Percentiles rank a stretch among this genome's conserved stretches.
Conservation (phyloP, 23 tunicate genomes). For the Aplidium turbinatum region DNA sequence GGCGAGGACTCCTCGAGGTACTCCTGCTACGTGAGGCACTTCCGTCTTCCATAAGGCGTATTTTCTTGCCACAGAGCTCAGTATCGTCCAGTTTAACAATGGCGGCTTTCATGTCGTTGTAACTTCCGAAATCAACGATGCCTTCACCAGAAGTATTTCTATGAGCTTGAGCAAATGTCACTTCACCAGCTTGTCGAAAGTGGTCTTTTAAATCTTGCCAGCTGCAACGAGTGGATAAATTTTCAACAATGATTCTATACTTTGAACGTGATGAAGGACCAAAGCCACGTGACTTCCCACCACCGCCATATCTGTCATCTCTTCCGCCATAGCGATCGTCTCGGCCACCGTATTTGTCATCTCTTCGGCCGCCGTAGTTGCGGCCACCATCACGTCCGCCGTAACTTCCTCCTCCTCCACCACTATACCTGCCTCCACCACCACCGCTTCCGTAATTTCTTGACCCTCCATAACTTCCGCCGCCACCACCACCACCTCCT, state of each 20-base stretch:
- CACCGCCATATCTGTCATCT: too few species aligned
- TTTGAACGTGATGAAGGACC: constrained; percentile 72
- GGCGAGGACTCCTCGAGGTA: constrained; percentile 56
- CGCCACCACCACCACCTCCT: constrained; percentile 32
- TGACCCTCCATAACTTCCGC: constrained; percentile 49
- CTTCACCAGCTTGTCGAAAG: constrained; percentile 66
- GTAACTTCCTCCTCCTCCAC: constrained; percentile 36
- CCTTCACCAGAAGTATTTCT: constrained; percentile 43
- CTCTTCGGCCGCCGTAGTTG: constrained; percentile 29
- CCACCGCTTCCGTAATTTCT: constrained; percentile 48
- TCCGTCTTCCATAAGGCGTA: constrained; percentile 54
- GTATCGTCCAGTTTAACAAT: constrained; percentile 67
- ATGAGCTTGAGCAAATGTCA: constrained; percentile 82
- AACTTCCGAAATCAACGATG: constrained; percentile 56
- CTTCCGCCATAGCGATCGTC: constrained; percentile 37
- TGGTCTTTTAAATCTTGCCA: constrained; percentile 94
- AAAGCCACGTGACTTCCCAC: constrained; percentile 32
- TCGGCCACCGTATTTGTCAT: constrained; percentile 21
- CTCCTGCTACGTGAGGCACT: constrained; percentile 50
- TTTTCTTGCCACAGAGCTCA: constrained; percentile 73
- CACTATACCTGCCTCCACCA: constrained; percentile 41
- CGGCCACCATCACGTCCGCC: constrained; percentile 39
- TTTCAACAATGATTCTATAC: constrained; percentile 64
- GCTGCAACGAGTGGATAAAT: constrained; percentile 54
- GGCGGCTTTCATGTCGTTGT: constrained; percentile 70